Percentiles rank a stretch among this genome's conserved stretches.
These are phyloP conservation scores for Hypercompe scribonia DNA, from an alignment of 2,888 invertebrate species.

Conservation along the genomic window DNA sequence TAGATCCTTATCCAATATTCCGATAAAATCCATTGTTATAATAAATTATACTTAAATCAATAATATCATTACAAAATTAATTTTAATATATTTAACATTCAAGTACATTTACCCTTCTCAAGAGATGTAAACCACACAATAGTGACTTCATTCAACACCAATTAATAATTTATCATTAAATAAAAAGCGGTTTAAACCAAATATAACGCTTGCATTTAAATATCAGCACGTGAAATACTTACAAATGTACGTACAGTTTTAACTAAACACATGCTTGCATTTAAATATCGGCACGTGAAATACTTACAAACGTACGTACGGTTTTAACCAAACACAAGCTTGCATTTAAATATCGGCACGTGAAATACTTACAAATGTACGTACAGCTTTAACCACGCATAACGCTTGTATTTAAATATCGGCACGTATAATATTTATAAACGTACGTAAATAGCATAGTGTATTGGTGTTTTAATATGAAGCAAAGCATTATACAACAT, in stretches of 20 bases:
- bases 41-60: too few relatives aligned
- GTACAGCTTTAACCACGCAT: neutral
- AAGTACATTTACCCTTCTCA: too few relatives aligned
- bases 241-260: neutral
- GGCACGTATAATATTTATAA: neutral
- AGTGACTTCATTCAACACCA: too few relatives aligned
- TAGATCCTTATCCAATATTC: too few relatives aligned
- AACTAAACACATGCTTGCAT: neutral
- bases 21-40: too few relatives aligned
- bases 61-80: too few relatives aligned
- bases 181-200: neutral
- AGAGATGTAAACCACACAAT: too few relatives aligned
- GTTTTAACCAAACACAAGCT: too few relatives aligned
- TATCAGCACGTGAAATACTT: neutral
- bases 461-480: neutral
- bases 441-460: neutral
- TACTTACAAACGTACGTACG: neutral
- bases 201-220: neutral
- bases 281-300: neutral
- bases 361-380: neutral
- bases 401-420: neutral
- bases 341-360: neutral
- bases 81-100: too few relatives aligned
- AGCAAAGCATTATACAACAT: slow-evolving; percentile 40
- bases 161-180: neutral